A percentile compares a stretch with the other conserved stretches of the same genome.
phyloP scores from a whole-genome alignment of 1,140 invertebrate species.

The Anoplolepis gracilipes region DNA sequence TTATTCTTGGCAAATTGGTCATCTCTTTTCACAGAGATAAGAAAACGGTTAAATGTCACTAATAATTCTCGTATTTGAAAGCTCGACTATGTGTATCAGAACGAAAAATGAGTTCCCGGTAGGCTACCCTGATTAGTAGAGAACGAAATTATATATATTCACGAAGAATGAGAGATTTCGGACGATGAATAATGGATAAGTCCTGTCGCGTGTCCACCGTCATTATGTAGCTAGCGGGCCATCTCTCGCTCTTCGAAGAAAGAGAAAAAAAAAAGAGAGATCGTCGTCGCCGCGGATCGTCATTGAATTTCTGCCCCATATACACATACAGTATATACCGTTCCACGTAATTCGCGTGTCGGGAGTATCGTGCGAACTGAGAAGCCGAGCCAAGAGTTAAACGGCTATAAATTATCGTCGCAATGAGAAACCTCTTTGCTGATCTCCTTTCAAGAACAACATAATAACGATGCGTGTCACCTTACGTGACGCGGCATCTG shows the following conservation, averaged over 20 bases:
- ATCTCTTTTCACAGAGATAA: neutral
- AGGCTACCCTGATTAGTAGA: neutral
- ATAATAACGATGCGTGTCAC: conserved; percentile 36
- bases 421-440: conserved; percentile 24
- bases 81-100: neutral
- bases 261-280: neutral
- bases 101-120: conserved; percentile 4
- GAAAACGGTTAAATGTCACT: conserved; percentile 34
- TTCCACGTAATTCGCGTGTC: conserved; percentile 73
- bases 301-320: conserved; percentile 72
- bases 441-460: conserved; percentile 63
- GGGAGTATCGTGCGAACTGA: conserved; percentile 62
- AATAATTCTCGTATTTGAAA: conserved; percentile 14
- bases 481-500: conserved; percentile 41
- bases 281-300: conserved; percentile 61
- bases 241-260: neutral
- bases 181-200: conserved; percentile 84
- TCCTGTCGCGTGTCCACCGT: conserved; percentile 83
- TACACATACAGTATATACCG: conserved; percentile 60
- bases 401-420: conserved; percentile 71
- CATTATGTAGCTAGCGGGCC: conserved; percentile 76
- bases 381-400: conserved; percentile 63
- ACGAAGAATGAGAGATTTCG: conserved; percentile 75
- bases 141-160: conserved; percentile 79
- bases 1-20: conserved; percentile 12